Evolutionary conservation across 2,888 invertebrate species (phyloP).

Genomic region (Amblyteles armatorius): DNA sequence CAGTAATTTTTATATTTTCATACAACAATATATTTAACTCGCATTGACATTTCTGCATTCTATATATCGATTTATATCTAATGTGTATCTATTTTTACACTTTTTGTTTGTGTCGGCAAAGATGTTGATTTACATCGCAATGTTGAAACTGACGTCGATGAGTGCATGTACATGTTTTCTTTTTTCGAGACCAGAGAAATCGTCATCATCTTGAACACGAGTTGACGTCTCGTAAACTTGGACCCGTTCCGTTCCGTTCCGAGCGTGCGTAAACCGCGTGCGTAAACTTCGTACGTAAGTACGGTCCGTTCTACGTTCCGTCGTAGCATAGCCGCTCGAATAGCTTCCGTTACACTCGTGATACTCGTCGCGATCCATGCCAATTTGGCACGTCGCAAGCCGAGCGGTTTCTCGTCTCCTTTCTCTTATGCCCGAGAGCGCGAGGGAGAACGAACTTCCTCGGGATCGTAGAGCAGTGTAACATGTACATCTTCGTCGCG

Average conservation of each 20-base stretch:
- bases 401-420: constrained; percentile 12
- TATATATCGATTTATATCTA: too few species aligned
- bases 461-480: neutral
- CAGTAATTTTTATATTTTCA: too few species aligned
- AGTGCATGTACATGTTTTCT: neutral
- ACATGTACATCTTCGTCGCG: neutral
- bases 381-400: constrained; percentile 53
- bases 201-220: constrained; percentile 7
- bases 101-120: neutral
- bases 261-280: constrained; percentile 40
- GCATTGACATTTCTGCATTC: too few species aligned
- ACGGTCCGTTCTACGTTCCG: constrained; percentile 24
- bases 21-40: too few species aligned
- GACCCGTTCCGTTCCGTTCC: neutral
- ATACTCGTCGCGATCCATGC: constrained; percentile 43
- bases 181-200: neutral
- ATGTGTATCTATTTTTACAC: neutral
- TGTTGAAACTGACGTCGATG: neutral
- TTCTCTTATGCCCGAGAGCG: constrained; percentile 12
- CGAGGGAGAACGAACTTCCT: neutral
- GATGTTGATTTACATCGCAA: neutral
- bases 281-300: constrained; percentile 28
- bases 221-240: constrained; percentile 19
- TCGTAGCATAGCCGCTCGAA: neutral
- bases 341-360: constrained; percentile 53